phyloP scores from a whole-genome alignment of 2,888 invertebrate species.

The Drosophila putrida region DNA sequence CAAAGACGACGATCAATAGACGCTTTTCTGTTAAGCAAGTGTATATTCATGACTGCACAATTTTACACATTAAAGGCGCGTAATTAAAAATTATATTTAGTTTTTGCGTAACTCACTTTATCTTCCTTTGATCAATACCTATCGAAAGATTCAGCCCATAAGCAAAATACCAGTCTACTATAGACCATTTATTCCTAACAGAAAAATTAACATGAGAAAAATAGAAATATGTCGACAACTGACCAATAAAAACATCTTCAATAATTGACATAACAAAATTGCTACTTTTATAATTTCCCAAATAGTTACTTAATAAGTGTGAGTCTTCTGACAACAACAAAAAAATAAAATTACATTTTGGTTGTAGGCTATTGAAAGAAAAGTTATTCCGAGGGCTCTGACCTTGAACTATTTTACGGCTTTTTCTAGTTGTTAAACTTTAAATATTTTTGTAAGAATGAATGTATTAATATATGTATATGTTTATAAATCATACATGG shows the following conservation, averaged over 20 bases:
- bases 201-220: too few species aligned
- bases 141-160: background rate
- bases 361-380: background rate
- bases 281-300: too few species aligned
- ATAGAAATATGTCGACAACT: too few species aligned
- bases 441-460: background rate
- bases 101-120: background rate
- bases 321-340: too few species aligned
- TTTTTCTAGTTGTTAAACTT: background rate
- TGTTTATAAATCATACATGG: slow-evolving; percentile 7
- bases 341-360: background rate
- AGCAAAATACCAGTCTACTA: background rate
- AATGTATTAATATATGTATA: background rate
- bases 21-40: slow-evolving; percentile 63
- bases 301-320: too few species aligned
- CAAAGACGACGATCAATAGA: slow-evolving; percentile 54
- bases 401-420: background rate
- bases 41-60: slow-evolving; percentile 67
- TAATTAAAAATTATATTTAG: background rate
- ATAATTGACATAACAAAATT: too few species aligned
- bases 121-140: background rate
- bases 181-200: background rate
- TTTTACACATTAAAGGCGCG: slow-evolving; percentile 84
- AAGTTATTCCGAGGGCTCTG: background rate
- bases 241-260: too few species aligned